phyloP scores from a whole-genome alignment of 1,140 invertebrate species.

The Eumaeus atala region DNA sequence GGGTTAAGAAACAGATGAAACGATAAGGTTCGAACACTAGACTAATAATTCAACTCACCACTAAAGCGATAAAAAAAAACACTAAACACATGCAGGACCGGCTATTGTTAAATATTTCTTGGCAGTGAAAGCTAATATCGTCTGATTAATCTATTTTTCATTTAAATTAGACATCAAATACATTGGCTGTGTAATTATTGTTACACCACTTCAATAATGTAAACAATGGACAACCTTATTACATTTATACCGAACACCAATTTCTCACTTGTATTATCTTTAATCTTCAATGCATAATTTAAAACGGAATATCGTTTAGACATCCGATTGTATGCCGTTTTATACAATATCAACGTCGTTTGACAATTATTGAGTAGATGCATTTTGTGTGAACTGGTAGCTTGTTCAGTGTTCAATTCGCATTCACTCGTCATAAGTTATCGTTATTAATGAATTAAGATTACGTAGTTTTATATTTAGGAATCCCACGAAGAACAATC shows the following conservation, averaged over 20 bases:
- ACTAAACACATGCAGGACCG: conserved; percentile 44
- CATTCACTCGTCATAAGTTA: no score
- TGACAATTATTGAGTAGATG: no score
- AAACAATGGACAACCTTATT: conserved; percentile 25
- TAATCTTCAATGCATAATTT: conserved; percentile 9
- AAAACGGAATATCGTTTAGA: conserved; percentile 6
- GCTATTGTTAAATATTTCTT: conserved; percentile 60
- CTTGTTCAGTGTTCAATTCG: no score
- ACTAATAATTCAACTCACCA: conserved; percentile 18
- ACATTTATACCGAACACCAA: neutral
- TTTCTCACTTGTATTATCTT: conserved; percentile 9
- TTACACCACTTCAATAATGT: conserved; percentile 44
- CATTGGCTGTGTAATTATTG: conserved; percentile 46
- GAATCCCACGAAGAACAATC: no score
- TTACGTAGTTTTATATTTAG: no score
- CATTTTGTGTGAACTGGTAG: no score
- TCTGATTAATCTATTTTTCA: conserved; percentile 58
- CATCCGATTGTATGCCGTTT: neutral
- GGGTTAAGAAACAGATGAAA: conserved; percentile 55
- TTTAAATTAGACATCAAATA: conserved; percentile 59
- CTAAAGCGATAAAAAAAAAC: conserved; percentile 24
- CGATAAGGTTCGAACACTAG: conserved; percentile 54
- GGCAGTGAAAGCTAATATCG: conserved; percentile 54
- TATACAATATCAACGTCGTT: no score
- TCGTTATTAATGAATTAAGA: no score